Evolutionary conservation across 2,888 invertebrate genomes (phyloP).

Genomic region (Saturnia japonica): DNA sequence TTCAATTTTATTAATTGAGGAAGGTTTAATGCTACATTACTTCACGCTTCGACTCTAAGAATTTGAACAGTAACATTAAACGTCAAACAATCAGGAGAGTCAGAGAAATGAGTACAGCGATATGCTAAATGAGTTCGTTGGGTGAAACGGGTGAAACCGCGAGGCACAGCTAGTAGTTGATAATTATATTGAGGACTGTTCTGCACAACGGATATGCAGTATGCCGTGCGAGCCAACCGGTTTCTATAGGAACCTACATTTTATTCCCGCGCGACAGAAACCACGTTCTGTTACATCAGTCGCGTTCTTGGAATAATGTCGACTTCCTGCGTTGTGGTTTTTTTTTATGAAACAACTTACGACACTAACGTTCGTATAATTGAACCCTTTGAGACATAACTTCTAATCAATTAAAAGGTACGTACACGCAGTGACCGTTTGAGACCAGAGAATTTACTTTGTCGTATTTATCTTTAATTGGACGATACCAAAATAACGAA

Average conservation of each 20-base stretch:
- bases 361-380: neutral
- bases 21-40: too few relatives aligned
- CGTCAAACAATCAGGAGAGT: too few relatives aligned
- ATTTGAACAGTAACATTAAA: too few relatives aligned
- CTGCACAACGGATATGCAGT: conserved; percentile 25
- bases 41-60: too few relatives aligned
- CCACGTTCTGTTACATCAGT: conserved; percentile 16
- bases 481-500: neutral
- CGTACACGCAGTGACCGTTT: neutral
- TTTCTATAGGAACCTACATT: conserved; percentile 35
- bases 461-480: neutral
- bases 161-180: neutral
- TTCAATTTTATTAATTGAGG: too few relatives aligned
- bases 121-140: too few relatives aligned
- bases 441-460: neutral
- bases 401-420: conserved; percentile 9
- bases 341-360: conserved; percentile 8
- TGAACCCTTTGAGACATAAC: conserved; percentile 9
- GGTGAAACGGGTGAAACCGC: too few relatives aligned
- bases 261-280: conserved; percentile 29
- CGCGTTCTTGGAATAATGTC: conserved; percentile 15
- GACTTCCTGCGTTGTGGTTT: conserved; percentile 17
- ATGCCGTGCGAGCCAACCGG: conserved; percentile 27
- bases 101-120: too few relatives aligned
- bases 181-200: conserved; percentile 10